These are phyloP conservation scores for Drosophila neotestacea DNA, from an alignment of 2,888 invertebrate genomes.

Conservation along the genomic window DNA sequence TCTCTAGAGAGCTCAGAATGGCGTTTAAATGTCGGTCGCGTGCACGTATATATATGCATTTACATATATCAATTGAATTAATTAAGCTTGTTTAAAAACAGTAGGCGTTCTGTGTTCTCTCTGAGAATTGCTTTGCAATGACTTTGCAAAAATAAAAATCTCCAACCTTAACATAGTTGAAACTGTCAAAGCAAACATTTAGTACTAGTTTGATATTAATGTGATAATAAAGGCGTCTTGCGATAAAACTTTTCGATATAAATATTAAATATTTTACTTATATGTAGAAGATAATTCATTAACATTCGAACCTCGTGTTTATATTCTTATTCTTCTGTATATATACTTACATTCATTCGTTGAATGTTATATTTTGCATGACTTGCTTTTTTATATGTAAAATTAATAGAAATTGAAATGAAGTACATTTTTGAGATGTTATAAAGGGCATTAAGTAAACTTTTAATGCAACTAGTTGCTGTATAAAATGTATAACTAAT, in stretches of 20 bases:
- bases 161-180: neutral
- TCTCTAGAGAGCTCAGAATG: neutral
- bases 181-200: neutral
- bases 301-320: too few relatives aligned
- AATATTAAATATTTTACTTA: too few relatives aligned
- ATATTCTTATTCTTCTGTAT: too few relatives aligned
- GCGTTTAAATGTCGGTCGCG: neutral
- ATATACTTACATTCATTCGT: too few relatives aligned
- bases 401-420: too few relatives aligned
- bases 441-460: too few relatives aligned
- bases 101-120: neutral
- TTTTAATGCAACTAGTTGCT: too few relatives aligned
- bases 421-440: too few relatives aligned
- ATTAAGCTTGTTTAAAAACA: slow-evolving; percentile 1
- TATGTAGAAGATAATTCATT: too few relatives aligned
- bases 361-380: too few relatives aligned
- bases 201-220: neutral
- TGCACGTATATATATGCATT: neutral
- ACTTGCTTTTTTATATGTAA: too few relatives aligned
- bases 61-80: slow-evolving; percentile 2
- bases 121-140: neutral
- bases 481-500: too few relatives aligned
- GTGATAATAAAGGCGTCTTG: neutral
- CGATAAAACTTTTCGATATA: neutral
- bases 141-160: neutral